Base-by-base conservation (phyloP, 2,113 vertebrate species). In the Nycticryphes semicollaris region DNA sequence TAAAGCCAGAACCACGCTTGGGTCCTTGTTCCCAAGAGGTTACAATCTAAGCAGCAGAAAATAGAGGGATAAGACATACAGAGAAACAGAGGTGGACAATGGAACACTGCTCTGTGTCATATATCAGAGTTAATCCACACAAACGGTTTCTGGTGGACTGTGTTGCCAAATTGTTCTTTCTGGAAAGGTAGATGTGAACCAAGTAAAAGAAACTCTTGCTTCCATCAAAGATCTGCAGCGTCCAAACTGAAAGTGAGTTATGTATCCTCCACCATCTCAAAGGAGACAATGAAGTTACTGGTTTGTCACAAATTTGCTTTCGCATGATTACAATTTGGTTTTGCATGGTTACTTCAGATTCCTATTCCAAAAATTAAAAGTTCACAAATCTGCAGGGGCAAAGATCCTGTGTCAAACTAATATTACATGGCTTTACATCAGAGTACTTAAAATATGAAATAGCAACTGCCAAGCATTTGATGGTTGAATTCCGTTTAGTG, bases 381-480 rank as follows among this genome's bases (percentile, higher is more conserved):
- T 64, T 84, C 27, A 84, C 6, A 84, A 48, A 89, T 74, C 56
- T 82, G 5, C 35, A 75, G n/a, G 12, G 8, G 12, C 35, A 93
- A 86, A 92, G 41, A 86, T 83, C 31, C 45, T 73, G 9, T 66
- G 25, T 62, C 59, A 88, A 86, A 69, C 22, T 70, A 59, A 31
- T 59, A 15, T 43, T 54, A 75, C 14, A 10, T 48, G 30, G 56
- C 33, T 45, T 59, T 70, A 70, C 33, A 14, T 77, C 30, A 18
- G 24, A 82, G 45, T 89, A 56, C 56, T 78, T 86, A 89, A 89
- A 92, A 72, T 47, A 67, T 60, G 24, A 45, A 92, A 84, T 15
- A 67, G 23, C 30, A n/a, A 31, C 11, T 69, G 51, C 31, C 37
- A 93, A 79, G 50, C 15, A 80, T 62, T 90, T 64, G 30, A 59